A percentile compares a stretch with the other conserved stretches of the same genome.
Evolutionary conservation across 2,797 vertebrate species (phyloP).

Genomic region (Dromococcyx pavoninus): DNA sequence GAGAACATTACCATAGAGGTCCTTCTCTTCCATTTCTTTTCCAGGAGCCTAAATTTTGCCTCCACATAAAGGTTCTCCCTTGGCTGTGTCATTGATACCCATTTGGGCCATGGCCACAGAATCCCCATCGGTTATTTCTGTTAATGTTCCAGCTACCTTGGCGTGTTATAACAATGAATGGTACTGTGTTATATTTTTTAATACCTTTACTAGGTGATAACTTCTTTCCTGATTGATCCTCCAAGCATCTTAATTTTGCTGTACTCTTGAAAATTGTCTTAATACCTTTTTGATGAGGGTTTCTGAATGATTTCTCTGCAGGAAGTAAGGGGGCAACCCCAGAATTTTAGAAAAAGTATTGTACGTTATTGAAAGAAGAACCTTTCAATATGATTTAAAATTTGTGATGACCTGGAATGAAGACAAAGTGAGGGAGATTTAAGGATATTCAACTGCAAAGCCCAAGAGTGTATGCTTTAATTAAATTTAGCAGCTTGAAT

Average conservation of each 20-base stretch:
- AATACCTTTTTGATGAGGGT: background rate
- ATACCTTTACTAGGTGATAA: background rate
- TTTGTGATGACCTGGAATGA: background rate
- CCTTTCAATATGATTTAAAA: background rate
- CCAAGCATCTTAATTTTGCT: background rate
- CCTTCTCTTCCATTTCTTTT: background rate
- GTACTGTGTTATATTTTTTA: background rate
- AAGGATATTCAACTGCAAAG: slow-evolving; percentile 4
- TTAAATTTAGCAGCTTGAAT: slow-evolving; percentile 61
- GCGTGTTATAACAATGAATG: background rate
- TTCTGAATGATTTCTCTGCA: background rate
- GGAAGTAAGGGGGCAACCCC: background rate
- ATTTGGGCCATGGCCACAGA: background rate
- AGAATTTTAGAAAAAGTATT: background rate
- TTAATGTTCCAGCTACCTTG: background rate
- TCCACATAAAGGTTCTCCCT: background rate
- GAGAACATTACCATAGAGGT: background rate
- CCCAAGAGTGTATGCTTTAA: slow-evolving; percentile 45
- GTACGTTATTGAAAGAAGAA: background rate
- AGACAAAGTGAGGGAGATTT: background rate
- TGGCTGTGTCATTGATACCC: background rate
- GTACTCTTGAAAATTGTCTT: background rate
- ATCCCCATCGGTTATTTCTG: background rate
- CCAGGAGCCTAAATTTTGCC: background rate
- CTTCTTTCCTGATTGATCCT: background rate